phyloP scores from a whole-genome alignment of 2,888 invertebrate genomes.

The Lobophora halterata region DNA sequence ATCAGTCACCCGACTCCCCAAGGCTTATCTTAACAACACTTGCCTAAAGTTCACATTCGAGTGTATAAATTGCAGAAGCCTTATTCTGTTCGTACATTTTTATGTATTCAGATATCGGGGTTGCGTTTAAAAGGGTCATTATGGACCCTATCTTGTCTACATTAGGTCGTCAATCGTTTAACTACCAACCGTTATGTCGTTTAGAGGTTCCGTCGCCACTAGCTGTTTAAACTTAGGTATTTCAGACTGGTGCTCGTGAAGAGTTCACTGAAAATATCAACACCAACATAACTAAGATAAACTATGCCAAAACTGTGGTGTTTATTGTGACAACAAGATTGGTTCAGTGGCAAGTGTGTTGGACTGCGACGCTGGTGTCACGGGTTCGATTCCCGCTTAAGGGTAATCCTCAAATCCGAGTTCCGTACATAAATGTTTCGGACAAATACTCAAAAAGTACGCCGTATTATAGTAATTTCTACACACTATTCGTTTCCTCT shows the following conservation, averaged over 20 bases:
- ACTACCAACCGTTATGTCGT: constrained; percentile 25
- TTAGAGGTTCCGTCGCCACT: constrained; percentile 12
- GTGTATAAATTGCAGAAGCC: constrained; percentile 28
- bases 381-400: too few relatives aligned
- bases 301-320: too few relatives aligned
- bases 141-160: constrained; percentile 40
- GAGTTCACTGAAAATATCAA: too few relatives aligned
- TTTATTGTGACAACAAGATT: too few relatives aligned
- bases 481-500: too few relatives aligned
- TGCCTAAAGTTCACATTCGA: constrained; percentile 29
- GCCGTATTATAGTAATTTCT: too few relatives aligned
- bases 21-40: constrained; percentile 30
- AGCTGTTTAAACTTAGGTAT: constrained; percentile 10
- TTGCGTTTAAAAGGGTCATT: constrained; percentile 52
- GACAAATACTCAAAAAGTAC: too few relatives aligned
- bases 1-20: constrained; percentile 18
- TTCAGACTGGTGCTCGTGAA: constrained; percentile 1
- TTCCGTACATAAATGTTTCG: too few relatives aligned
- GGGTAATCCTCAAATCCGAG: too few relatives aligned
- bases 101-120: constrained; percentile 39
- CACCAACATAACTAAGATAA: too few relatives aligned
- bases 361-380: too few relatives aligned
- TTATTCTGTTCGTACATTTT: constrained; percentile 34
- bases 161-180: constrained; percentile 38
- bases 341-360: too few relatives aligned